Conservation (phyloP, 2,797 vertebrate genomes). For the Uromys caudimaculatus region DNA sequence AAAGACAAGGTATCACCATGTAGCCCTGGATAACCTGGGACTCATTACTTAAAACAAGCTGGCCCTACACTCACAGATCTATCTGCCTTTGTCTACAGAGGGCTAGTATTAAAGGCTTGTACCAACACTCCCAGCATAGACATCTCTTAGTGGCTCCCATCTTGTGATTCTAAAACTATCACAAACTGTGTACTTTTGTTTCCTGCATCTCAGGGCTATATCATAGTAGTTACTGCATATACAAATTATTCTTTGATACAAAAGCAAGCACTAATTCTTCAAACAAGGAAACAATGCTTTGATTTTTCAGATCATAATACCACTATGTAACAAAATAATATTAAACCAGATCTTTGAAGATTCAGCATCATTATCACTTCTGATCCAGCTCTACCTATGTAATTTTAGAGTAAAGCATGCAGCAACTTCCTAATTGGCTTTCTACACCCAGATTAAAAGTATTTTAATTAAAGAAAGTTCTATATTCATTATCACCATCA, state of each 20-base stretch:
- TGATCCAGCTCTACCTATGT: slow-evolving; percentile 48
- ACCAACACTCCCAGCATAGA: background rate
- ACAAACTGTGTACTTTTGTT: background rate
- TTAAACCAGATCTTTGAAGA: slow-evolving; percentile 71
- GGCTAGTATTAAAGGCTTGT: background rate
- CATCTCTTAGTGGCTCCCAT: background rate
- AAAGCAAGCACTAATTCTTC: slow-evolving; percentile 70
- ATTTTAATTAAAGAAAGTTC: slow-evolving; percentile 72
- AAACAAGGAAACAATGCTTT: slow-evolving; percentile 68
- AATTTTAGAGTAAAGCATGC: slow-evolving; percentile 62
- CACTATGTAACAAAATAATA: slow-evolving; percentile 59
- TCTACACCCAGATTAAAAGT: slow-evolving; percentile 58
- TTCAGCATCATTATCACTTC: slow-evolving; percentile 67
- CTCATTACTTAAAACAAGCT: background rate
- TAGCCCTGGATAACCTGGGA: background rate
- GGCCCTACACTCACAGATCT: background rate
- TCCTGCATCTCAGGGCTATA: slow-evolving; percentile 26
- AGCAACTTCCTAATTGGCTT: slow-evolving; percentile 63
- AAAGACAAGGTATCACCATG: background rate
- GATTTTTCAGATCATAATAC: slow-evolving; percentile 54
- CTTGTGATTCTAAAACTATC: slow-evolving; percentile 22
- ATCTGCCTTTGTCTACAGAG: background rate
- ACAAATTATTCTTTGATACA: slow-evolving; percentile 72
- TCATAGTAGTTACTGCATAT: slow-evolving; percentile 20
- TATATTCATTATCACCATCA: slow-evolving; percentile 63